Evolutionary conservation across 1,140 invertebrate genomes (phyloP).

Genomic region (Zaprionus africanus): DNA sequence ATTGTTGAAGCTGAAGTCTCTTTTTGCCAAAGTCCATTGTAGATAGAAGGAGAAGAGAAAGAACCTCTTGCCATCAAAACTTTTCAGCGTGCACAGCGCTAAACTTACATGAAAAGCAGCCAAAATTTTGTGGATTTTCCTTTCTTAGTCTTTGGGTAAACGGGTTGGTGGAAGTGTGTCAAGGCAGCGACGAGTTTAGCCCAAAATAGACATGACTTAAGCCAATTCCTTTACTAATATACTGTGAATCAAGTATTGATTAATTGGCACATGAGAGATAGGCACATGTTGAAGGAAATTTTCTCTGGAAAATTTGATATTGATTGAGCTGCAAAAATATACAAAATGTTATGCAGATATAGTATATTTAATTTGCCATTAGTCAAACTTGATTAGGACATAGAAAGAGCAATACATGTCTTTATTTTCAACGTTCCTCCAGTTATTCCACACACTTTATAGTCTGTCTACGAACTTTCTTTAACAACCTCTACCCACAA

Average conservation of each 20-base stretch:
- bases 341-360: too few relatives aligned
- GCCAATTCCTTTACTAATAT: conserved; percentile 15
- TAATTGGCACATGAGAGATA: conserved; percentile 14
- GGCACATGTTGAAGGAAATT: neutral
- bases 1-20: conserved; percentile 14
- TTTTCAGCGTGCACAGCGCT: conserved; percentile 48
- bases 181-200: conserved; percentile 46
- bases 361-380: too few relatives aligned
- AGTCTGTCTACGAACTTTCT: neutral
- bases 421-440: neutral
- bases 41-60: neutral
- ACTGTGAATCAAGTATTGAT: conserved; percentile 49
- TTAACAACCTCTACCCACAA: neutral
- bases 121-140: conserved; percentile 34
- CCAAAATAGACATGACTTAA: conserved; percentile 67
- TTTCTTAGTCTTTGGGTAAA: conserved; percentile 33
- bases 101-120: conserved; percentile 30
- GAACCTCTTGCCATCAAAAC: conserved; percentile 43
- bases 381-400: too few relatives aligned
- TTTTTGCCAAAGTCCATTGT: neutral
- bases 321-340: neutral
- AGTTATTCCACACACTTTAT: neutral
- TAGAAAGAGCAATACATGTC: too few relatives aligned
- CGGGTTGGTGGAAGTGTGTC: conserved; percentile 50
- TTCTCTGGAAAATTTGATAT: neutral